Percentiles rank a stretch among this genome's conserved stretches.
These are phyloP conservation scores for Andrena flavipes DNA, from an alignment of 2,888 invertebrate genomes.

Conservation along the genomic window DNA sequence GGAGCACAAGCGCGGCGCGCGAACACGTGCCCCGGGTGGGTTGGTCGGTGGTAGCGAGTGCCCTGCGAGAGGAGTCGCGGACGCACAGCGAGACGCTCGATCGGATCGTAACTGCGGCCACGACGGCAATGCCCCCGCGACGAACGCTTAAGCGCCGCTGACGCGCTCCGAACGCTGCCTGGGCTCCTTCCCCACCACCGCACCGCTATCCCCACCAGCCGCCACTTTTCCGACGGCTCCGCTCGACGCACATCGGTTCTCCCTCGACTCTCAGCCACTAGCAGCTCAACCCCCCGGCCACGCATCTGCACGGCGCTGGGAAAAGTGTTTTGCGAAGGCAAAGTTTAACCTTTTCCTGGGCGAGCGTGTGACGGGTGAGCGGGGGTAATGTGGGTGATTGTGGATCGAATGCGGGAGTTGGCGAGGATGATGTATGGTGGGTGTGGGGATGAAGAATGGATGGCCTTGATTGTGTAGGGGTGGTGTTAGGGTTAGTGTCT, in stretches of 20 bases:
- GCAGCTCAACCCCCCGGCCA: slow-evolving; percentile 31
- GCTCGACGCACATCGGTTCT: slow-evolving; percentile 72
- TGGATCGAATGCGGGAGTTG: neutral
- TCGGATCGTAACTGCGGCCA: slow-evolving; percentile 78
- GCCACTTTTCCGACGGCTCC: slow-evolving; percentile 50
- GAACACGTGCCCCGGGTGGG: slow-evolving; percentile 49
- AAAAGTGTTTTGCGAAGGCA: neutral
- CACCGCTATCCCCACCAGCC: slow-evolving; percentile 62
- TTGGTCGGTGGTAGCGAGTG: slow-evolving; percentile 3
- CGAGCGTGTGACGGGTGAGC: neutral
- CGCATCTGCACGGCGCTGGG: neutral
- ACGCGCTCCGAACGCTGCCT: slow-evolving; percentile 76
- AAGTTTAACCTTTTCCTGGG: slow-evolving; percentile 7
- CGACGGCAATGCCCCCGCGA: slow-evolving; percentile 82
- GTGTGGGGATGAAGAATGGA: too few species aligned
- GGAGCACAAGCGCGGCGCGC: neutral
- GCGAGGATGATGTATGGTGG: neutral
- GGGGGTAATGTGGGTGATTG: neutral
- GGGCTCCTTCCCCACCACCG: slow-evolving; percentile 39
- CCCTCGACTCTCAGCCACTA: slow-evolving; percentile 44
- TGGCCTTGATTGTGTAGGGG: too few species aligned
- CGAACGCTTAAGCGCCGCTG: slow-evolving; percentile 78
- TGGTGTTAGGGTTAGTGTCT: too few species aligned
- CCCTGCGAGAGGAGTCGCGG: slow-evolving; percentile 32
- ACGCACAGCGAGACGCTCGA: slow-evolving; percentile 66